phyloP scores from a whole-genome alignment of 2,888 invertebrate genomes.

The Zygogramma bicolorata region DNA sequence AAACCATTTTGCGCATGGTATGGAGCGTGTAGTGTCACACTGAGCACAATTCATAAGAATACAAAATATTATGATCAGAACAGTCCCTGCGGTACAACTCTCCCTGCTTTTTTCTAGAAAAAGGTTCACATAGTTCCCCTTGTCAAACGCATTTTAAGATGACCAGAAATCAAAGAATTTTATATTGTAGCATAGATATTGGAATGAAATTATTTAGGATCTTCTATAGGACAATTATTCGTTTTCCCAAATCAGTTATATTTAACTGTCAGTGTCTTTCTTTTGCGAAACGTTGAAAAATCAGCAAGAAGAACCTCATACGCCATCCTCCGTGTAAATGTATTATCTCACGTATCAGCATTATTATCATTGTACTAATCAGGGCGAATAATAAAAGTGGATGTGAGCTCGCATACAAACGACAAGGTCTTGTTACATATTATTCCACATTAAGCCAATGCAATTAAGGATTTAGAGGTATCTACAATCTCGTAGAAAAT shows the following conservation, averaged over 20 bases:
- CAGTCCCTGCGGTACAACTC: too few relatives aligned
- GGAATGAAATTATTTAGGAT: not conserved
- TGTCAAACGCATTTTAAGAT: too few relatives aligned
- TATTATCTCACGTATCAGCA: constrained; percentile 61
- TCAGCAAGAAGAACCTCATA: constrained; percentile 27
- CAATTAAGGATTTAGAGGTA: constrained; percentile 14
- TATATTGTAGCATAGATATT: too few relatives aligned
- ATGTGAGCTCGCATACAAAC: constrained; percentile 58
- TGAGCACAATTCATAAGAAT: too few relatives aligned
- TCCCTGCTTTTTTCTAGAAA: too few relatives aligned
- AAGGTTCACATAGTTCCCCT: too few relatives aligned
- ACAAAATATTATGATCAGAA: too few relatives aligned
- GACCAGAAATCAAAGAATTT: too few relatives aligned
- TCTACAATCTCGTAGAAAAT: constrained; percentile 7
- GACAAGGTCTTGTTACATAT: constrained; percentile 21
- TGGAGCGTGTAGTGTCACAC: too few relatives aligned
- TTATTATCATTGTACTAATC: constrained; percentile 61
- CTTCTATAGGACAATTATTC: not conserved
- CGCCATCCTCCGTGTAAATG: constrained; percentile 1
- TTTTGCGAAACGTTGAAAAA: constrained; percentile 13
- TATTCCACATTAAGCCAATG: constrained; percentile 3
- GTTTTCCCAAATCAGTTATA: not conserved
- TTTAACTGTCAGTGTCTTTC: not conserved
- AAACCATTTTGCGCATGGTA: too few relatives aligned
- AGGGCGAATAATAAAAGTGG: constrained; percentile 61